Percentiles rank a stretch among this genome's conserved stretches.
Evolutionary conservation across 2,113 vertebrate species (phyloP).

Genomic region (Bettongia penicillata): DNA sequence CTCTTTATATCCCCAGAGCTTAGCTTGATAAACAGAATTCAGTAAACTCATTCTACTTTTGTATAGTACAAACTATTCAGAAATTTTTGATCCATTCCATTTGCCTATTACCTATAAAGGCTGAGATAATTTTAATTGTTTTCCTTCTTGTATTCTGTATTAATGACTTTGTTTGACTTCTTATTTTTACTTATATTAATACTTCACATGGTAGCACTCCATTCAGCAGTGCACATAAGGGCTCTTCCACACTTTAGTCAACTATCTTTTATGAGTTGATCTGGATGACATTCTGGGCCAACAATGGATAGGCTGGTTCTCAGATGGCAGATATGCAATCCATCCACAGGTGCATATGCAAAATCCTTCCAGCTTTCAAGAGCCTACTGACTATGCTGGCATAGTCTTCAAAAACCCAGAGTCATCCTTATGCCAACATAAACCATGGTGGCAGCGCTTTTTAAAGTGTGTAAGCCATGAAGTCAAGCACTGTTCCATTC

Average conservation of each 20-base stretch:
- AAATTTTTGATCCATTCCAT: background rate
- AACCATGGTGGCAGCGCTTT: no score
- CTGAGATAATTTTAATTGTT: background rate
- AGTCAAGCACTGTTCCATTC: no score
- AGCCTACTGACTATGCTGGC: background rate
- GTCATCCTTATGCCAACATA: background rate
- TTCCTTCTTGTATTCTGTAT: background rate
- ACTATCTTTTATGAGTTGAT: background rate
- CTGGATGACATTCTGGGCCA: background rate
- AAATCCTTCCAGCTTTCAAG: background rate
- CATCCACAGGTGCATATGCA: background rate
- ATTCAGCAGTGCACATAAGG: background rate
- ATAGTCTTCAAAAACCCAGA: background rate
- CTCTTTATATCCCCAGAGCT: background rate
- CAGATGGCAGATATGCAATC: background rate
- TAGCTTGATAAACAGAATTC: background rate
- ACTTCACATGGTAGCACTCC: background rate
- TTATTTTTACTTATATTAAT: background rate
- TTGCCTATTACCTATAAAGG: background rate
- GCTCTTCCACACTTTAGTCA: background rate
- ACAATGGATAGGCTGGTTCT: background rate
- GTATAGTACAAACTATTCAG: background rate
- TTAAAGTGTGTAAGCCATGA: no score
- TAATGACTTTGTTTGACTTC: background rate
- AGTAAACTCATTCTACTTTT: background rate